Base-by-base conservation (phyloP, 2,797 vertebrate species). In the Notolepis coatsorum region DNA sequence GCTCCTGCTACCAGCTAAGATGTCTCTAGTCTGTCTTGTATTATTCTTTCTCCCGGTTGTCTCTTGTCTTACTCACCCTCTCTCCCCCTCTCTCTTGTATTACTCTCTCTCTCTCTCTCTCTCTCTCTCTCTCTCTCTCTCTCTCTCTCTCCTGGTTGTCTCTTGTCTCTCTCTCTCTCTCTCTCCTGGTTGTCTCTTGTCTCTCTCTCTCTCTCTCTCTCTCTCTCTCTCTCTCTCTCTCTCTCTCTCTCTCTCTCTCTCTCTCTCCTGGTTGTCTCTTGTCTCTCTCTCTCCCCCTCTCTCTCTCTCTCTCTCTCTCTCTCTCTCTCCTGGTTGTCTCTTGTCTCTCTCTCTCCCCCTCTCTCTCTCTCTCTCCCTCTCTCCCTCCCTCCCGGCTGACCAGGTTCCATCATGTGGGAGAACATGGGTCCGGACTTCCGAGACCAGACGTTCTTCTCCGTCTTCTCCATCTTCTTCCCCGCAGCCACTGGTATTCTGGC, bases 401-500 rank as follows among this genome's bases (percentile, higher is more conserved):
- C 71, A 99, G 97, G 80, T 61, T 81, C 90, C 23, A 96, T 99
- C 88, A 92, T 99, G 93, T 90, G 81, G 87, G 98, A 99, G 77
- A 99, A 99, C 90, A 96, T 99, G 91, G 95, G 95, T 68, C 96
- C 98, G 0, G 92, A 96, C 86, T 99, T 99, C 59, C 85, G 93
- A 67, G 91, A 61, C 0, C 89, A 99, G 81, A 96, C 94, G 0
- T 99, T 99, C 87, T 99, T 99, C 83, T 97, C 97, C 0, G 95
- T 99, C 1, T 99, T 99, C 66, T 88, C 97, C 59, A 99, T 99
- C 84, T 99, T 99, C 91, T 99, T 99, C 87, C 98, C 98, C 46
- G 98, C 98, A 62, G 98, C 98, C 69, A 99, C 98, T 57, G 98
- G 98, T 68, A 99, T 99, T 86, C 90, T 99, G 77, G 98, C 98